Percentiles rank a stretch among this genome's conserved stretches.
Conservation (phyloP, 2,797 vertebrate genomes). For the Alosa sapidissima region DNA sequence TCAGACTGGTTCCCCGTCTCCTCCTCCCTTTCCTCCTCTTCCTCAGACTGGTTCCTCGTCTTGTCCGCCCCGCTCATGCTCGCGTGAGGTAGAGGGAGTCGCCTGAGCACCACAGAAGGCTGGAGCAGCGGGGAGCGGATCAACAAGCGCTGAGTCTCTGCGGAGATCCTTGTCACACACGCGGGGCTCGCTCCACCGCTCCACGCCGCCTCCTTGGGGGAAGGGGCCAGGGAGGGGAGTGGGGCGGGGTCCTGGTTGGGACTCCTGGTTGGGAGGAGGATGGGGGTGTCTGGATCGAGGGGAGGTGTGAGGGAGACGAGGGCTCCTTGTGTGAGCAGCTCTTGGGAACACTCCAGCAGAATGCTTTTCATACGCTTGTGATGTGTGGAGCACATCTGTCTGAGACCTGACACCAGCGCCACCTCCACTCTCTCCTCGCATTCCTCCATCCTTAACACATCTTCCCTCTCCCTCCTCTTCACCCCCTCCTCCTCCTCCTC, state of each 20-base stretch:
- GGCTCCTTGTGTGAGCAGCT: slow-evolving; percentile 42
- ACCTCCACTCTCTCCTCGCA: slow-evolving; percentile 1
- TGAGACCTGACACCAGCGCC: slow-evolving; percentile 17
- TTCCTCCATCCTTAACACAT: background rate
- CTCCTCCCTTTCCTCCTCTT: background rate
- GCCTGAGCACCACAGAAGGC: slow-evolving; percentile 63
- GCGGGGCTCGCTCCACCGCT: background rate
- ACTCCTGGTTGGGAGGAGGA: slow-evolving; percentile 43
- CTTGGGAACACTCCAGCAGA: slow-evolving; percentile 66
- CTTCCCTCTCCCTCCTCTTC: slow-evolving; percentile 16
- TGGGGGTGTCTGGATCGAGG: slow-evolving; percentile 13
- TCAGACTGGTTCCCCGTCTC: background rate
- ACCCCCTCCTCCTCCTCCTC: slow-evolving; percentile 2
- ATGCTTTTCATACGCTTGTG: slow-evolving; percentile 71
- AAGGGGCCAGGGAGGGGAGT: background rate
- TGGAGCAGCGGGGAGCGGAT: slow-evolving; percentile 60
- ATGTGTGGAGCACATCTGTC: slow-evolving; percentile 73
- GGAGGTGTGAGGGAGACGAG: slow-evolving; percentile 29
- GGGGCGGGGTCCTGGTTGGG: background rate
- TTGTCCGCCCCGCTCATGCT: background rate
- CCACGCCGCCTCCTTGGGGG: background rate
- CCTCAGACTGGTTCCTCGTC: background rate
- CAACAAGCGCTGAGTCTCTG: slow-evolving; percentile 52
- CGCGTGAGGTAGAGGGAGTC: slow-evolving; percentile 49
- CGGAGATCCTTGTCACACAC: slow-evolving; percentile 48